Conservation (phyloP, 2,888 invertebrate genomes). For the Cecidostiba fungosa region DNA sequence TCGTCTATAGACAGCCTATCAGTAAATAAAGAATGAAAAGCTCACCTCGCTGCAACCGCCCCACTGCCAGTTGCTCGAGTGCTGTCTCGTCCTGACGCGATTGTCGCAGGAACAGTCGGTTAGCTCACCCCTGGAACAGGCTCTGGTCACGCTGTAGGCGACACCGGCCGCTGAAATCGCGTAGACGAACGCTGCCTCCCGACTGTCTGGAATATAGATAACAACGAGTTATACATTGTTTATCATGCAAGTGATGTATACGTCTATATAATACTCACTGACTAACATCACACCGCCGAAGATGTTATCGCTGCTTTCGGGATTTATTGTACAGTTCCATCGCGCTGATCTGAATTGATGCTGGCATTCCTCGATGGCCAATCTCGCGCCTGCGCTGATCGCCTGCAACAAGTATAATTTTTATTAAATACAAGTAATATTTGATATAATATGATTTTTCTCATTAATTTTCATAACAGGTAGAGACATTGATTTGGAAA, state of each 20-base stretch:
- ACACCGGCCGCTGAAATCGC: conserved; percentile 94
- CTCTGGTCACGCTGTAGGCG: conserved; percentile 92
- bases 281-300: conserved; percentile 92
- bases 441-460: no score
- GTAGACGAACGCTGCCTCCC: conserved; percentile 94
- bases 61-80: conserved; percentile 93
- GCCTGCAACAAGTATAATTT: conserved; percentile 82
- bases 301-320: conserved; percentile 87
- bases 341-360: conserved; percentile 92
- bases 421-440: not conserved
- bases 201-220: no score
- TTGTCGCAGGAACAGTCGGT: conserved; percentile 94
- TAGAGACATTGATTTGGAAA: no score
- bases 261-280: conserved; percentile 91
- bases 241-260: no score
- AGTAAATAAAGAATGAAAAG: not conserved
- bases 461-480: no score
- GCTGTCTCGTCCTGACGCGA: conserved; percentile 85
- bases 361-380: conserved; percentile 95
- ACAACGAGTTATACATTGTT: no score
- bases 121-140: conserved; percentile 92
- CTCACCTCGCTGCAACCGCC: conserved; percentile 94
- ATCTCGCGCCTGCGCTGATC: conserved; percentile 89
- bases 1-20: no score
- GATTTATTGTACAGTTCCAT: conserved; percentile 94